Evolutionary conservation across 2,113 vertebrate genomes (phyloP).

Genomic region (Blennius ocellaris): DNA sequence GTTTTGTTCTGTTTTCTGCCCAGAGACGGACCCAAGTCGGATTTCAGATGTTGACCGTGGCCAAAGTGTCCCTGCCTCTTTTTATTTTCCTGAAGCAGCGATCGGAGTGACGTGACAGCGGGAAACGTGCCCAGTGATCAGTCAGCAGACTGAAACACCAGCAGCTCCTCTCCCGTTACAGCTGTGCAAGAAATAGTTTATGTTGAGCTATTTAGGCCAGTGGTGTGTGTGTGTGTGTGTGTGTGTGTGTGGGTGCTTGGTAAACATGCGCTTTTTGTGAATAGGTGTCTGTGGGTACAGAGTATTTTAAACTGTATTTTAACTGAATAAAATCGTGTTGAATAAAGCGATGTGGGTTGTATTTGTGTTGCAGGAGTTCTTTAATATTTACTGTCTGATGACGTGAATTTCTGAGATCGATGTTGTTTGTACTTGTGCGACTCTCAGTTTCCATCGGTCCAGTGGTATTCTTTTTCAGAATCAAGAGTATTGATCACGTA

Average conservation of each 20-base stretch:
- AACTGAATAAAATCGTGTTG: constrained; percentile 55
- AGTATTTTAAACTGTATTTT: constrained; percentile 51
- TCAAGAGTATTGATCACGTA: too few species aligned
- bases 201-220: constrained; percentile 63
- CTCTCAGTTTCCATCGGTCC: too few species aligned
- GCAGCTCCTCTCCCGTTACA: constrained; percentile 59
- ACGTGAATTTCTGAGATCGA: too few species aligned
- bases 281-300: constrained; percentile 31
- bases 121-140: constrained; percentile 16
- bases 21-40: constrained; percentile 52
- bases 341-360: not conserved
- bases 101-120: constrained; percentile 42
- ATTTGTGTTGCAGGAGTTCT: not conserved
- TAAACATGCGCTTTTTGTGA: constrained; percentile 6
- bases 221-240: constrained; percentile 36
- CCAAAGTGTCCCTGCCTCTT: constrained; percentile 31
- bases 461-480: too few species aligned
- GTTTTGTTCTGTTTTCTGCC: constrained; percentile 6
- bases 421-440: too few species aligned
- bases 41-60: constrained; percentile 57
- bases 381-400: too few species aligned
- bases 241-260: constrained; percentile 35
- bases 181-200: constrained; percentile 62
- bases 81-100: constrained; percentile 43
- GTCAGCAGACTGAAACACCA: constrained; percentile 41